These are phyloP conservation scores for Lasioglossum oenotherae DNA, from an alignment of 2,888 invertebrate genomes.

Conservation along the genomic window DNA sequence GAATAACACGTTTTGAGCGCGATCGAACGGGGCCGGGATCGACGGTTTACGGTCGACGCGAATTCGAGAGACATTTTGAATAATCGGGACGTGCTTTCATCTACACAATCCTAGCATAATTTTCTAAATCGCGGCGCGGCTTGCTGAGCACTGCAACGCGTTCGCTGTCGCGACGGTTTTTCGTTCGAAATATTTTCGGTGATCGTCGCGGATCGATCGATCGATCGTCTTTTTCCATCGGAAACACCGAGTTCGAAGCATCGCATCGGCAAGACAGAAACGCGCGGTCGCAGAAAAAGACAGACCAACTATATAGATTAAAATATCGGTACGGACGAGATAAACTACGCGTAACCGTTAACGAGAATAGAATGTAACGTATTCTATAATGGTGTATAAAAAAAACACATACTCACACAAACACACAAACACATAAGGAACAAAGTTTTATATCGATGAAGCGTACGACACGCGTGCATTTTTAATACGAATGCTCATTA, in stretches of 20 bases:
- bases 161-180: neutral
- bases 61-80: neutral
- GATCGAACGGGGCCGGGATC: slow-evolving; percentile 18
- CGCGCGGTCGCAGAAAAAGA: neutral
- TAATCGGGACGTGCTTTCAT: slow-evolving; percentile 30
- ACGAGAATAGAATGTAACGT: slow-evolving; percentile 14
- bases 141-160: slow-evolving; percentile 17
- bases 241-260: slow-evolving; percentile 1
- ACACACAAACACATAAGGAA: neutral
- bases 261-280: neutral
- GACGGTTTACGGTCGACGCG: slow-evolving; percentile 24
- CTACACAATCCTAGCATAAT: slow-evolving; percentile 43
- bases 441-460: slow-evolving; percentile 44
- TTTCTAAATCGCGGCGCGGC: slow-evolving; percentile 48
- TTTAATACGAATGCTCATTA: slow-evolving; percentile 63
- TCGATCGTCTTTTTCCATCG: slow-evolving; percentile 3
- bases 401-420: neutral
- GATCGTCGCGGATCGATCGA: neutral
- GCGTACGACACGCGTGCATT: slow-evolving; percentile 32
- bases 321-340: neutral
- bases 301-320: neutral
- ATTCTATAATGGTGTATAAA: slow-evolving; percentile 14
- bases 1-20: neutral
- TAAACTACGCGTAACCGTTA: neutral
- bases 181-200: slow-evolving; percentile 13